Evolutionary conservation across 2,797 vertebrate species (phyloP), one percentile per base, ranked within the genome.

Genomic region (Sphenodon punctatus): DNA sequence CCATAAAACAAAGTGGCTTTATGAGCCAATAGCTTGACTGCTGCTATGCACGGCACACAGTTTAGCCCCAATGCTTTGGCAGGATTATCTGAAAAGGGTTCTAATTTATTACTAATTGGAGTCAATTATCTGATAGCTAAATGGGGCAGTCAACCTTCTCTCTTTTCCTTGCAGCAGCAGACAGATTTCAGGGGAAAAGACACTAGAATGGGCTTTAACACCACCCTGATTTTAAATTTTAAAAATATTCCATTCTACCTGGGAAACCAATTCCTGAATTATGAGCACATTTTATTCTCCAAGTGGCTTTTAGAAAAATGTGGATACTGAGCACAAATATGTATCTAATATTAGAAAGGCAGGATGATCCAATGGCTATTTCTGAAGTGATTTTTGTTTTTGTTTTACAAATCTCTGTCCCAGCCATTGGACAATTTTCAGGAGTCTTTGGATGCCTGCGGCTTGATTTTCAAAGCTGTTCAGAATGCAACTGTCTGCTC

Each of bases 391-490:
- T n/a, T n/a, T n/a, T n/a, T n/a, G n/a, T n/a, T n/a, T n/a, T n/a
- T n/a, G n/a, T n/a, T n/a, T n/a, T n/a, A n/a, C n/a, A n/a, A n/a
- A n/a, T n/a, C n/a, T n/a, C n/a, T n/a, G n/a, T n/a, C n/a, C n/a
- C n/a, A n/a, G n/a, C n/a, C n/a, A n/a, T n/a, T n/a, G n/a, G n/a
- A n/a, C n/a, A n/a, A 20, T 30, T 34, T 61, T 66, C 42, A 53
- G 69, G 80, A 30, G 13, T 45, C 53, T 75, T 61, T 53, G 32
- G 65, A 80, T 39, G 56, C 61, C 61, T 39, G 27, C 53, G 59
- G 71, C 84, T 88, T 74, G 34, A 78, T 86, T 84, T 71, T 67
- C 72, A 63, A 38, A 38, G 67, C 48, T 49, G 69, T 39, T 63
- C 65, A 75, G 41, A 78, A 10, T n/a, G n/a, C n/a, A n/a, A n/a